Evolutionary conservation across 1,140 invertebrate species (phyloP), one percentile per base, ranked within the genome.

Genomic region (Pseudomyrmex sp.): DNA sequence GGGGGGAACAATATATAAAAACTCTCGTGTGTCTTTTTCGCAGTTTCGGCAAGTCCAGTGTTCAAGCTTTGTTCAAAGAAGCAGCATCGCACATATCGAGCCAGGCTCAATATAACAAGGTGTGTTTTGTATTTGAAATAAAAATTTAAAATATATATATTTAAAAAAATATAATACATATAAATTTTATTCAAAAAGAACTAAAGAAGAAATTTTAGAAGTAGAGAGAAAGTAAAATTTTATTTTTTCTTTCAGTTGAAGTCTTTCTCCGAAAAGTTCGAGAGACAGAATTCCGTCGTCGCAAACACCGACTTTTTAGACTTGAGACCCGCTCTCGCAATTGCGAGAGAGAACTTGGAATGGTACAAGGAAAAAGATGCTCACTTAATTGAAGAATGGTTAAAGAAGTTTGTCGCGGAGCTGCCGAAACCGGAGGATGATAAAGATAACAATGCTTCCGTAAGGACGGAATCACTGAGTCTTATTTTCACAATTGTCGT

Each of bases 41-140:
- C 65, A 93, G 92, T 80, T 91, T 90, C 23, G 88, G 80, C 5
- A 87, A 77, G 92, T 20, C 83, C 2, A 74, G 74, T 3, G 77
- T 93, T 0, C 74, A 26, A 48, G 50, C 61, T 18, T 62, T 91
- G n/a, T 85, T 93, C 54, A 74, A 63, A 0, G 85, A 77, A 9
- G 13, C 92, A n/a, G 89, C 90, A 50, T 52, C 56, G 13, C 70
- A 79, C 35, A 63, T 93, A n/a, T 88, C 92, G 0, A 89, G 72
- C 0, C 0, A 20, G 12, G 23, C 77, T 0, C 89, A 93, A 87
- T 77, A 90, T 18, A 0, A 80, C 1, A 88, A 90, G 72, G 92
- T 93, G 88, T 48, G 48, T 7, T 0, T 35, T 7, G 7, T 5
- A 83, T 65, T 50, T 50, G 26, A 26, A 26, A 26, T 2, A 26